A percentile compares a stretch with the other conserved stretches of the same genome.
phyloP scores from a whole-genome alignment of 2,113 vertebrate genomes.

The Rostratula benghalensis region DNA sequence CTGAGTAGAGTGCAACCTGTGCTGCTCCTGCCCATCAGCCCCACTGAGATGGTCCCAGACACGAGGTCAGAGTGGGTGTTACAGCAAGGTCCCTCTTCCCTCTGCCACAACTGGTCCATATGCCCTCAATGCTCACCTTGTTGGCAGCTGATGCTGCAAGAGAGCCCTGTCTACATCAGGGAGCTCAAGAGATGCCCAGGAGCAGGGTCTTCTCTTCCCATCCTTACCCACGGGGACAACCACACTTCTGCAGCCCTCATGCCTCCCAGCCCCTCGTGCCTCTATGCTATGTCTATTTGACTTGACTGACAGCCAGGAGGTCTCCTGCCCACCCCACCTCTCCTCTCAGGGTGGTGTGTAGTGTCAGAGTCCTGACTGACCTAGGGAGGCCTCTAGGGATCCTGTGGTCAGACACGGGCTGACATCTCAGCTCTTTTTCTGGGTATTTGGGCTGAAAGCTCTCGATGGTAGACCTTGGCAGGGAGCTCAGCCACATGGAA shows the following conservation, averaged over 20 bases:
- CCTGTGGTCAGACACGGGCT: accelerated
- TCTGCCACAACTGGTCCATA: background rate
- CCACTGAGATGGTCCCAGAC: background rate
- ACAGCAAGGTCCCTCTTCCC: accelerated
- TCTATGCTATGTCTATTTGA: background rate
- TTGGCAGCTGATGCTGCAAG: background rate
- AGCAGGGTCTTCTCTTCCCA: background rate
- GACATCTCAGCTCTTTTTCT: background rate
- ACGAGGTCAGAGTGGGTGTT: accelerated
- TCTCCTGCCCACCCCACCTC: background rate
- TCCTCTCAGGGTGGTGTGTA: background rate
- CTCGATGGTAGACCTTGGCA: background rate
- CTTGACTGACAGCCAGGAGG: background rate
- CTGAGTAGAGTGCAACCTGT: background rate
- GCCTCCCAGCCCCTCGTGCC: background rate
- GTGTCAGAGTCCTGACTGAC: background rate
- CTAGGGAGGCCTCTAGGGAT: background rate
- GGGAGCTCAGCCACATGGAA: background rate
- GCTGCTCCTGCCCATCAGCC: background rate
- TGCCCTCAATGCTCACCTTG: background rate
- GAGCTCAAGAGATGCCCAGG: background rate
- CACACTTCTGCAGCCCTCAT: background rate
- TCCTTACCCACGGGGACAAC: background rate
- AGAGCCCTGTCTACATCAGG: background rate
- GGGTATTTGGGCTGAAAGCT: background rate